phyloP scores from a whole-genome alignment of 2,888 invertebrate genomes.

The Polymixis flavicincta region DNA sequence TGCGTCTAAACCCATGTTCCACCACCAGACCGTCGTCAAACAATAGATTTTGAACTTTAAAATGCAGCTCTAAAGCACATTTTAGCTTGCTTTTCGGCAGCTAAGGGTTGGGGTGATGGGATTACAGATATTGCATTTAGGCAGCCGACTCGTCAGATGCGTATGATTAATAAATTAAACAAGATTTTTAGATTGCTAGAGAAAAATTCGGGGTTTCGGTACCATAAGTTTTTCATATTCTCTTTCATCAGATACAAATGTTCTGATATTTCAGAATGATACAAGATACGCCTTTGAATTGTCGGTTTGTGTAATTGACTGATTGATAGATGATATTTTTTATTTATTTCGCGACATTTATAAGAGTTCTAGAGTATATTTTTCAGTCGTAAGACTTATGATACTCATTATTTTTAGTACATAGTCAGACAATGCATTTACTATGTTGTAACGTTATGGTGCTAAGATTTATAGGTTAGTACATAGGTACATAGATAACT shows the following conservation, averaged over 20 bases:
- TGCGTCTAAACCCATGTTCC: conserved; percentile 88
- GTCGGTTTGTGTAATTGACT: conserved; percentile 66
- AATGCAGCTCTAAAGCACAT: conserved; percentile 17
- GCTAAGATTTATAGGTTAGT: conserved; percentile 73
- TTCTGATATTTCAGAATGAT: conserved; percentile 22
- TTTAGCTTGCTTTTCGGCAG: conserved; percentile 37
- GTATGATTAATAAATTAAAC: conserved; percentile 24
- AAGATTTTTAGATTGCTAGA: neutral
- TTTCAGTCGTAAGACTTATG: conserved; percentile 70
- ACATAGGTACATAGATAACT: conserved; percentile 26
- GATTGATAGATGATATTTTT: conserved; percentile 52
- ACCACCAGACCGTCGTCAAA: conserved; percentile 75
- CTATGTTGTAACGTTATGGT: conserved; percentile 80
- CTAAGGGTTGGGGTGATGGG: conserved; percentile 60
- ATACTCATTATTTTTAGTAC: conserved; percentile 82
- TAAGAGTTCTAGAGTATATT: conserved; percentile 50
- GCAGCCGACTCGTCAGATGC: conserved; percentile 65
- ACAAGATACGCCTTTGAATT: conserved; percentile 60
- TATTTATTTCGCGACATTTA: conserved; percentile 42
- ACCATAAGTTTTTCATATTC: neutral
- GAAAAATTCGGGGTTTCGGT: neutral
- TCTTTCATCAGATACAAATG: neutral
- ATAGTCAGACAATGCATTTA: conserved; percentile 88
- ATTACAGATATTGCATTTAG: conserved; percentile 56
- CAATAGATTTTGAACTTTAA: conserved; percentile 64